Percentiles rank a stretch among this genome's conserved stretches.
Evolutionary conservation across 2,888 invertebrate species (phyloP).

Genomic region (Euclidia mi): DNA sequence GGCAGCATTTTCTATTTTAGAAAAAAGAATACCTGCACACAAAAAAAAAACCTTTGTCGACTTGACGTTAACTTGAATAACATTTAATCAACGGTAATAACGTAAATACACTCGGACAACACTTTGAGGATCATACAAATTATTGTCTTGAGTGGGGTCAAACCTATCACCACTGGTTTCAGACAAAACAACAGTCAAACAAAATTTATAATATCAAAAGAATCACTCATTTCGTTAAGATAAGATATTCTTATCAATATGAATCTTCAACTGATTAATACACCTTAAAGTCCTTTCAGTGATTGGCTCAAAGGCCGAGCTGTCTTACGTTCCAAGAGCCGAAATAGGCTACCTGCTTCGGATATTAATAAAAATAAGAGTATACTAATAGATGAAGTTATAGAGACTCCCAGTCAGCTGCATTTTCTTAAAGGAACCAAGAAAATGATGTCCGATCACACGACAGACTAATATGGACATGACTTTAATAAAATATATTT

Average conservation of each 20-base stretch:
- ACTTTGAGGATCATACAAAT: too few relatives aligned
- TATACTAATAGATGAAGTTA: slow-evolving; percentile 85
- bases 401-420: slow-evolving; percentile 85
- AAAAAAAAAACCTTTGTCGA: too few relatives aligned
- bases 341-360: slow-evolving; percentile 66
- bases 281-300: slow-evolving; percentile 27
- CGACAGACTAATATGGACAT: slow-evolving; percentile 61
- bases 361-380: slow-evolving; percentile 86
- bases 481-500: not conserved
- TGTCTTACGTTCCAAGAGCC: slow-evolving; percentile 67
- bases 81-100: too few relatives aligned
- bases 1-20: too few relatives aligned
- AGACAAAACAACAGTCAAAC: too few relatives aligned
- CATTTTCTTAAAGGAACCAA: slow-evolving; percentile 88
- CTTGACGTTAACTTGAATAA: too few relatives aligned
- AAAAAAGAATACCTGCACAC: too few relatives aligned
- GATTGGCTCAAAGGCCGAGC: slow-evolving; percentile 39
- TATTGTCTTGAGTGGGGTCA: too few relatives aligned
- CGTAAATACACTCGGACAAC: too few relatives aligned
- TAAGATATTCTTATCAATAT: not conserved
- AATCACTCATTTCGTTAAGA: too few relatives aligned
- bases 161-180: too few relatives aligned
- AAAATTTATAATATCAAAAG: too few relatives aligned
- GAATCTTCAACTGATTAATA: slow-evolving; percentile 27
- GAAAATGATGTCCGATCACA: slow-evolving; percentile 86